These are phyloP conservation scores for Pollenia griseotomentosa DNA, from an alignment of 2,888 invertebrate species.

Conservation along the genomic window DNA sequence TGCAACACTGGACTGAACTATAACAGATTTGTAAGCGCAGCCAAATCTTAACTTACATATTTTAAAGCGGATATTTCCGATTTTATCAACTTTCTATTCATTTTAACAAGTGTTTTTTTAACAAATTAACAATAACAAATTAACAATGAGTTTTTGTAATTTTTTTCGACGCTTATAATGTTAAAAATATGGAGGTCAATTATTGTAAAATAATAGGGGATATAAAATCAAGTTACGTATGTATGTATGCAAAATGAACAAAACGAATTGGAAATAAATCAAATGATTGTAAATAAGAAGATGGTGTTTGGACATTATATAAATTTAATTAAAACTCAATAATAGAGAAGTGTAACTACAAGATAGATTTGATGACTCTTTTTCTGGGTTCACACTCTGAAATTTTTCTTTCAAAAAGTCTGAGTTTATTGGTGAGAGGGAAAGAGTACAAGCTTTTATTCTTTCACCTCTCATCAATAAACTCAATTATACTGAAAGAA, in stretches of 20 bases:
- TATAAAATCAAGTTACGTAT: background rate
- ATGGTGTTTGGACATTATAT: background rate
- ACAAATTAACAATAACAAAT: conserved; percentile 53
- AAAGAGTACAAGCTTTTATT: no score
- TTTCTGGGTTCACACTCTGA: no score
- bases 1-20: no score
- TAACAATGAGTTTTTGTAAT: conserved; percentile 24
- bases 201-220: conserved; percentile 12
- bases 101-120: background rate
- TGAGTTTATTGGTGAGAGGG: no score
- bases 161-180: no score
- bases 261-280: background rate
- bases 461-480: no score
- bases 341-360: background rate
- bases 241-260: background rate
- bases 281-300: background rate
- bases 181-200: conserved; percentile 35
- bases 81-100: no score
- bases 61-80: no score
- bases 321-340: background rate
- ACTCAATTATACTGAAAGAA: no score
- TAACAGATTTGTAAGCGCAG: no score
- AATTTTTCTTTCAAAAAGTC: no score
- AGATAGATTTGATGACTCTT: background rate
- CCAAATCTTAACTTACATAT: no score